Conservation (phyloP, 2,113 vertebrate species). For the Carassius carassius region DNA sequence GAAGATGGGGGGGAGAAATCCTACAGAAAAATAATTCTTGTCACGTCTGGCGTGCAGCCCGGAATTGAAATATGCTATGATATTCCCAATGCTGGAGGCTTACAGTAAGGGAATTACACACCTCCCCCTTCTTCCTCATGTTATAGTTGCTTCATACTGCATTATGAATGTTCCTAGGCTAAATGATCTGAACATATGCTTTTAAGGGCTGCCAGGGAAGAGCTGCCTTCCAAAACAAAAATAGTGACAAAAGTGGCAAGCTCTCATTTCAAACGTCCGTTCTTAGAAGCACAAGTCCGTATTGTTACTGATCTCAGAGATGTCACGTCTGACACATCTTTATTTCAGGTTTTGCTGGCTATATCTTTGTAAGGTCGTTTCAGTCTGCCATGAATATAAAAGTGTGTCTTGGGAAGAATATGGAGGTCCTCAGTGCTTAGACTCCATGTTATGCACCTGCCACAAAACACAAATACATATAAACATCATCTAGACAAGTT, state of each 20-base stretch:
- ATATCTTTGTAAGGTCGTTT: not conserved
- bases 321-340: not conserved
- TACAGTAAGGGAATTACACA: constrained; percentile 35
- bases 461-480: not conserved
- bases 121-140: constrained; percentile 32
- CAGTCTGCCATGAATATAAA: not conserved
- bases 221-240: constrained; percentile 42
- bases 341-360: not conserved
- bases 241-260: constrained; percentile 51
- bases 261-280: constrained; percentile 43
- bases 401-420: not conserved
- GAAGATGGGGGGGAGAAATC: not conserved
- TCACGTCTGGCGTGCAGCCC: constrained; percentile 17
- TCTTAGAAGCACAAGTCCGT: constrained; percentile 5
- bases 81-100: constrained; percentile 41
- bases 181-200: constrained; percentile 34
- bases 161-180: constrained; percentile 42
- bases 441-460: not conserved
- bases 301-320: not conserved
- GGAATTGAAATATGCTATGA: constrained; percentile 40
- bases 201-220: constrained; percentile 44
- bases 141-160: constrained; percentile 35
- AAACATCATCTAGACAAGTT: not conserved
- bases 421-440: not conserved
- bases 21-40: constrained; percentile 3